Conservation (phyloP, 2,113 vertebrate species). For the Plecturocebus donacophilus region DNA sequence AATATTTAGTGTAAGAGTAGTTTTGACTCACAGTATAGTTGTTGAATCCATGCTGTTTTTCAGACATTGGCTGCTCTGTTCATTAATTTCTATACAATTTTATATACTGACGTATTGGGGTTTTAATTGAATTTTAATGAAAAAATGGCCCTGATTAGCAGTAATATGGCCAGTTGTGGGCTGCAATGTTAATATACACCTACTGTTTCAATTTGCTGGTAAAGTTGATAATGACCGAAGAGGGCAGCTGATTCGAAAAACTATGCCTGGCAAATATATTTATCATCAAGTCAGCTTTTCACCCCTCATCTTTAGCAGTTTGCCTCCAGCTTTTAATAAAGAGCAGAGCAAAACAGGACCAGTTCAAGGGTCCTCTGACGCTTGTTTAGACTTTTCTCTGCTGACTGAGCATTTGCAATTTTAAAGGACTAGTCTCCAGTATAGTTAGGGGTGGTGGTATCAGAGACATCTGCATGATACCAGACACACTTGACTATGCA, state of each 20-base stretch:
- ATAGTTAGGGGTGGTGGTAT: background rate
- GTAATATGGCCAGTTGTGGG: background rate
- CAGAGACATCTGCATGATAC: background rate
- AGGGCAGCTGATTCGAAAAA: background rate
- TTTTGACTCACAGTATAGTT: background rate
- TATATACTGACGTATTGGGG: conserved; percentile 24
- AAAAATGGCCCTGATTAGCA: background rate
- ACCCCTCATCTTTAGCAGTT: background rate
- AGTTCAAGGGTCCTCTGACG: background rate
- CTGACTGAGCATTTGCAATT: background rate
- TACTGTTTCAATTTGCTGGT: conserved; percentile 37
- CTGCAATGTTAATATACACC: background rate
- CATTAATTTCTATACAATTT: background rate
- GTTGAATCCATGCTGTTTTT: background rate
- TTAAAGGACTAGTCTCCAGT: background rate
- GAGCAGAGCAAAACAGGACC: background rate
- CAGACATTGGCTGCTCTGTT: background rate
- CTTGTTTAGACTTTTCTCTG: background rate
- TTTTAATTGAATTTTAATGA: conserved; percentile 57
- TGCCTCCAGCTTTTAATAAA: background rate
- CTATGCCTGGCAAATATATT: background rate
- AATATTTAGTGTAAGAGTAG: background rate
- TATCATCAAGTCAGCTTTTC: background rate
- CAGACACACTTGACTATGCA: background rate
- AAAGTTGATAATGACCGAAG: background rate